A percentile compares a stretch with the other conserved stretches of the same genome.
Conservation (phyloP, 2,888 invertebrate species). For the Plemyria rubiginata region DNA sequence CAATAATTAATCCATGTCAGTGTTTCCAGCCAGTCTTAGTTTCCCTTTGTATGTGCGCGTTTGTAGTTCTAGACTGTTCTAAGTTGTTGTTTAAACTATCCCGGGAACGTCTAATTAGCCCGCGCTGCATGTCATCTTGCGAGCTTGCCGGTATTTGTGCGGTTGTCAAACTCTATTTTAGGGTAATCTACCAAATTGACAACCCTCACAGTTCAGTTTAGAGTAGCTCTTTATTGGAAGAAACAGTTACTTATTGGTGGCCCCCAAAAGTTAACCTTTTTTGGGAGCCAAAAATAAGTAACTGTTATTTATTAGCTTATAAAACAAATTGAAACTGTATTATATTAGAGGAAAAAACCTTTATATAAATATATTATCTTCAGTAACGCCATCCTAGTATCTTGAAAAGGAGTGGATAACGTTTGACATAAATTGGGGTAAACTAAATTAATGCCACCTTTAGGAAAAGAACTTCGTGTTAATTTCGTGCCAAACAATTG, state of each 20-base stretch:
- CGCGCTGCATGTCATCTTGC: slow-evolving; percentile 22
- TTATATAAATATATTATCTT: too few relatives aligned
- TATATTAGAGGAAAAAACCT: too few relatives aligned
- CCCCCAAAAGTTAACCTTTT: too few relatives aligned
- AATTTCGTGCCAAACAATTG: slow-evolving; percentile 27
- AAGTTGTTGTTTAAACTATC: slow-evolving; percentile 31
- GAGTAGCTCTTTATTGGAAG: too few relatives aligned
- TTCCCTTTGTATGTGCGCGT: slow-evolving; percentile 30
- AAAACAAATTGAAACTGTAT: too few relatives aligned
- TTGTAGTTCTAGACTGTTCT: slow-evolving; percentile 30
- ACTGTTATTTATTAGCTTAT: too few relatives aligned
- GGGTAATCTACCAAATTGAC: background rate
- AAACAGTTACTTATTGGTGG: too few relatives aligned
- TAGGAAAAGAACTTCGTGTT: slow-evolving; percentile 10
- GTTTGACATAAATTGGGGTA: background rate
- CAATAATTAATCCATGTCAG: slow-evolving; percentile 29
- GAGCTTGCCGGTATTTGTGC: slow-evolving; percentile 15
- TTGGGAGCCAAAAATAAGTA: too few relatives aligned
- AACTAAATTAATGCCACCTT: background rate
- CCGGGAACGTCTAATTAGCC: slow-evolving; percentile 35
- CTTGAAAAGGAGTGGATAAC: background rate
- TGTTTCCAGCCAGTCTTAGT: slow-evolving; percentile 30
- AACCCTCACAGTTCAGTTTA: background rate
- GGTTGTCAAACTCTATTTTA: background rate
- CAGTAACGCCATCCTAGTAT: background rate